These are phyloP conservation scores for Leptatherina wallacei DNA, from an alignment of 2,797 vertebrate species.

Conservation along the genomic window DNA sequence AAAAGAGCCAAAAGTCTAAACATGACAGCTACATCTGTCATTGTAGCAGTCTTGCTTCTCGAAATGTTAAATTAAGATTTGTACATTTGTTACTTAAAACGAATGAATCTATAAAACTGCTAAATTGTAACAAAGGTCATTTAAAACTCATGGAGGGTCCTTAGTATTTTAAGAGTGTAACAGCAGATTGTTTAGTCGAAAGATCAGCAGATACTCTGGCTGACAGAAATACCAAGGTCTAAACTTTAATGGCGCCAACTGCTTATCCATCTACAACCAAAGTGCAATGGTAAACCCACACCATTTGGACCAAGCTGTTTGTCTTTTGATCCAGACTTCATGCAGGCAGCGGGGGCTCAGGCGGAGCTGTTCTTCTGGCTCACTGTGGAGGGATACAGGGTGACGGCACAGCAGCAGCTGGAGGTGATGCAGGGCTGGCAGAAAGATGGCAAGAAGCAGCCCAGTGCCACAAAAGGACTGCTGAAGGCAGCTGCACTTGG, in stretches of 20 bases:
- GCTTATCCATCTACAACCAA: not conserved
- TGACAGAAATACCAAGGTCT: not conserved
- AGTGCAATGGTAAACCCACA: not conserved
- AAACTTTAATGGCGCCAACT: not conserved
- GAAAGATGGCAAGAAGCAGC: constrained; percentile 92
- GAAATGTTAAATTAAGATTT: not conserved
- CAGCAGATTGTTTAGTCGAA: not conserved
- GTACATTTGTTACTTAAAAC: not conserved
- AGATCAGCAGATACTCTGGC: not conserved
- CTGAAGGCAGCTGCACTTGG: constrained; percentile 94
- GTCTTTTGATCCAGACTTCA: constrained; percentile 88
- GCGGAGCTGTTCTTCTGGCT: constrained; percentile 99
- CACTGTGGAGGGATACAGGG: constrained; percentile 98
- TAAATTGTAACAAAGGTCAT: not conserved
- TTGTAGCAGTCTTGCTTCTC: not conserved
- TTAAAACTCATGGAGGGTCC: not conserved
- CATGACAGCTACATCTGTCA: not conserved
- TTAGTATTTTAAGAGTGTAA: not conserved
- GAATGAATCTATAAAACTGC: not conserved
- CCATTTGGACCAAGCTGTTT: constrained; percentile 15
- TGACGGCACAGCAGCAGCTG: constrained; percentile 97
- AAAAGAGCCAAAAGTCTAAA: constrained; percentile 22
- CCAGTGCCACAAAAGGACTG: constrained; percentile 93
- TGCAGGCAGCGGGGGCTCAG: constrained; percentile 97
- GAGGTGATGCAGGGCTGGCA: constrained; percentile 91